Evolutionary conservation across 2,888 invertebrate genomes (phyloP).

Genomic region (Erebia epiphron): DNA sequence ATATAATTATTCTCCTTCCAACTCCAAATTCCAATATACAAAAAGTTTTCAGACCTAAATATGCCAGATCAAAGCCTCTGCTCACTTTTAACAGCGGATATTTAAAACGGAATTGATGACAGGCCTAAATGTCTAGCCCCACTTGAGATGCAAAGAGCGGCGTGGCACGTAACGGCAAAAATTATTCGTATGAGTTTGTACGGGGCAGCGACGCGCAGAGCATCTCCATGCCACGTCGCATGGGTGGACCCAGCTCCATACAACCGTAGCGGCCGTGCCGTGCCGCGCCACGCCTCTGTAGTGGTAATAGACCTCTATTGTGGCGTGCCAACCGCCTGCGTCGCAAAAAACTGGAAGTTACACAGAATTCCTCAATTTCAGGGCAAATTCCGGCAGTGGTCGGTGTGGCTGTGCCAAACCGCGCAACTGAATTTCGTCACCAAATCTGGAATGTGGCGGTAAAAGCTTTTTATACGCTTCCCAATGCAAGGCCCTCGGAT

Average conservation of each 20-base stretch:
- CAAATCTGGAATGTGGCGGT: constrained; percentile 27
- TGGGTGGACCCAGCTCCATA: too few relatives aligned
- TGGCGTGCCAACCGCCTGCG: constrained; percentile 53
- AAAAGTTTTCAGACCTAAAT: constrained; percentile 10
- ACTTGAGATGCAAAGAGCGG: too few relatives aligned
- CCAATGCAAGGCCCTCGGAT: constrained; percentile 11
- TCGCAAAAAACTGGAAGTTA: constrained; percentile 56
- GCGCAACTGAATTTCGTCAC: constrained; percentile 26
- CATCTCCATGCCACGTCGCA: too few relatives aligned
- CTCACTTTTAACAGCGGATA: constrained; percentile 22
- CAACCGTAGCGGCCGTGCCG: too few relatives aligned
- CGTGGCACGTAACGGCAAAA: too few relatives aligned
- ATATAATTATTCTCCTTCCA: background rate
- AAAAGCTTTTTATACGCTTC: constrained; percentile 13
- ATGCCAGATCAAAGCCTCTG: constrained; percentile 23
- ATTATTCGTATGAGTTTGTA: too few relatives aligned
- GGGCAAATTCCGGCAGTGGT: constrained; percentile 58
- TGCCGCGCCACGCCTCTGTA: too few relatives aligned
- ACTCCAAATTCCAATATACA: background rate
- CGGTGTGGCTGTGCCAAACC: constrained; percentile 34
- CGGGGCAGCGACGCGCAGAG: too few relatives aligned
- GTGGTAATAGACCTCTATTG: constrained; percentile 38
- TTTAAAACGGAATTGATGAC: constrained; percentile 41
- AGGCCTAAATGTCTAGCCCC: constrained; percentile 28
- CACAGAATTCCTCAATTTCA: constrained; percentile 52